Conservation (phyloP, 2,113 vertebrate species). For the Amazona guildingii region DNA sequence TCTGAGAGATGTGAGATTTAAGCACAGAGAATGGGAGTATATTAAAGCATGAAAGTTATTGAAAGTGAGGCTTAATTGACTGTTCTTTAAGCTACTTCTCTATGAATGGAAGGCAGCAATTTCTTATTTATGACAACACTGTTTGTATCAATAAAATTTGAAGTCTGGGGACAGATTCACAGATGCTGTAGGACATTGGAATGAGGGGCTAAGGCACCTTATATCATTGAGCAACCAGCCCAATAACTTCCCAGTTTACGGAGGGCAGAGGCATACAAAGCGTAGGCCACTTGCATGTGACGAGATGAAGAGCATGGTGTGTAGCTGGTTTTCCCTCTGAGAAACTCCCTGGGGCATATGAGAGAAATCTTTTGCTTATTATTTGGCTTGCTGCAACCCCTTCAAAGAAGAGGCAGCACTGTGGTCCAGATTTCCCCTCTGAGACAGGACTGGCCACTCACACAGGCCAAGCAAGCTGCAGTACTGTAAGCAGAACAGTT, state of each 20-base stretch:
- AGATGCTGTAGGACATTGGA: not conserved
- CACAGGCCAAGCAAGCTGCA: not conserved
- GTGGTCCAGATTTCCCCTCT: not conserved
- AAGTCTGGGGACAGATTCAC: not conserved
- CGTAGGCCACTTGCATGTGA: fast-evolving
- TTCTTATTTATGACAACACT: not conserved
- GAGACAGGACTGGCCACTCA: not conserved
- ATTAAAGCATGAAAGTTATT: not conserved
- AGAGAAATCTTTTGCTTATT: not conserved
- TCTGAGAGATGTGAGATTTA: not conserved
- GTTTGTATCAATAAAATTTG: not conserved
- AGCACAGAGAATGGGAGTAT: not conserved
- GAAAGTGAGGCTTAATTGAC: not conserved
- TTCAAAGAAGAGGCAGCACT: not conserved
- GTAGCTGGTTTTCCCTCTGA: not conserved
- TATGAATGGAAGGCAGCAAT: not conserved
- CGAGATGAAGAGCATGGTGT: not conserved
- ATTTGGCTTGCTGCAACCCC: not conserved
- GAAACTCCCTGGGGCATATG: not conserved
- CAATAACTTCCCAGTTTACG: fast-evolving
- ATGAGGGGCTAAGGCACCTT: not conserved
- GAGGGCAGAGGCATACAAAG: not conserved
- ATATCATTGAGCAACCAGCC: not conserved
- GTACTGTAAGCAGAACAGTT: not conserved
- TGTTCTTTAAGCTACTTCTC: not conserved